Conservation (phyloP, 1,140 invertebrate species). For the Wasmannia auropunctata region DNA sequence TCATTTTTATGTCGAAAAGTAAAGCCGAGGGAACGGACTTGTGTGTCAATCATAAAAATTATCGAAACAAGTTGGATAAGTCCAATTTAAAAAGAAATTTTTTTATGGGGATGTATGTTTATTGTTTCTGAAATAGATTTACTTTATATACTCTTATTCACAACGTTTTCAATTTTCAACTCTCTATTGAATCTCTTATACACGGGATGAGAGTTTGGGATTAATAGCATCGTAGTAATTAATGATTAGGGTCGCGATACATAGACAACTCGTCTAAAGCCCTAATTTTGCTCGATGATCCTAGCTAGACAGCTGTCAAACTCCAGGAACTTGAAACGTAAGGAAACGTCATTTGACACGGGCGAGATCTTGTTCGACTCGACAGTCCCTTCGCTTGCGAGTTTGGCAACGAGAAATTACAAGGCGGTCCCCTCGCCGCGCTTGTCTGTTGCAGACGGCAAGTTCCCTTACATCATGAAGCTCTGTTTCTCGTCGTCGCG, state of each 20-base stretch:
- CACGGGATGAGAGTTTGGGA: not conserved
- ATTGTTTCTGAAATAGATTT: not conserved
- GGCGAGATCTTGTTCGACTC: not conserved
- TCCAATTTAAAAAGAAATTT: not conserved
- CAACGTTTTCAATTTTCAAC: not conserved
- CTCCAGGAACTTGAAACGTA: not conserved
- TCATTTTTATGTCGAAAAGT: not conserved
- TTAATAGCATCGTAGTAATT: not conserved
- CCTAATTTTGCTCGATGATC: not conserved
- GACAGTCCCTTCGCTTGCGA: not conserved
- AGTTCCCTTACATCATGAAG: conserved; percentile 99
- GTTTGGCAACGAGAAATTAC: conserved; percentile 27
- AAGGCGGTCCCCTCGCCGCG: conserved; percentile 1
- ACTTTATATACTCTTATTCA: not conserved
- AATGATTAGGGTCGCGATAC: not conserved
- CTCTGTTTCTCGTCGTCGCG: conserved; percentile 96
- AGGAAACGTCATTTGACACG: not conserved
- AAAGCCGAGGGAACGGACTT: not conserved
- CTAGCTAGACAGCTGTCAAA: not conserved
- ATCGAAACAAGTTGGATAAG: not conserved
- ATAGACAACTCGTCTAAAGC: not conserved
- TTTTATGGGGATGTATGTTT: not conserved
- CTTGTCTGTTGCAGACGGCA: conserved; percentile 89
- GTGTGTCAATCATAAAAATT: not conserved
- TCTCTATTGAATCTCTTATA: not conserved